These are phyloP conservation scores for Sebastes aleutianus DNA, from an alignment of 2,797 vertebrate species.

Conservation along the genomic window DNA sequence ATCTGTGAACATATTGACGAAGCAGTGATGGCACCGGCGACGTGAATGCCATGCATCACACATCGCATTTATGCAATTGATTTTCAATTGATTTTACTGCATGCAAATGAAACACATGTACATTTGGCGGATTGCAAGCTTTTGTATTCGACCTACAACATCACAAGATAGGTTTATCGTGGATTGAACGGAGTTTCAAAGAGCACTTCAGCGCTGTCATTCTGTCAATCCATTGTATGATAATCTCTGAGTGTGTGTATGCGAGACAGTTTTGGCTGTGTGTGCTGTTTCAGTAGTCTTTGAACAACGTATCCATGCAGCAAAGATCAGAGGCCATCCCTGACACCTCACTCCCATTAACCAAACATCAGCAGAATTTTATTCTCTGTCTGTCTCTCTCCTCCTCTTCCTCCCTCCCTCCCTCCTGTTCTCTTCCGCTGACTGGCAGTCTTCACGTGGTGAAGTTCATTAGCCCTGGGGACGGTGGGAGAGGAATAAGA, in stretches of 20 bases:
- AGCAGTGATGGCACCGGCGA: constrained; percentile 65
- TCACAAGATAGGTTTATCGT: constrained; percentile 60
- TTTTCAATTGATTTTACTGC: constrained; percentile 76
- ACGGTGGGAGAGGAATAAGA: constrained; percentile 71
- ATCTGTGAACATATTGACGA: constrained; percentile 75
- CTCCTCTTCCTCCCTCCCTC: constrained; percentile 41
- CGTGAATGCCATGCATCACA: constrained; percentile 66
- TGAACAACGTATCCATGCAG: constrained; percentile 82
- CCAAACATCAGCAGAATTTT: constrained; percentile 82
- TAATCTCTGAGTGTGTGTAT: constrained; percentile 54
- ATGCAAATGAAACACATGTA: constrained; percentile 78
- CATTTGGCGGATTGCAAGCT: constrained; percentile 69
- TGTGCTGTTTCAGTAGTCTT: constrained; percentile 81
- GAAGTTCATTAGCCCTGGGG: constrained; percentile 80
- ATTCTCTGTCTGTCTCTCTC: constrained; percentile 74
- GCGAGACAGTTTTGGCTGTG: constrained; percentile 72
- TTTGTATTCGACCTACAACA: constrained; percentile 75
- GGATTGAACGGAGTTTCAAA: constrained; percentile 71
- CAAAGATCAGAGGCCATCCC: constrained; percentile 83
- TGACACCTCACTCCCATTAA: constrained; percentile 83
- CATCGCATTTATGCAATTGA: constrained; percentile 76
- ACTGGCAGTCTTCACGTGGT: constrained; percentile 82
- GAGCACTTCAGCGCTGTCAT: constrained; percentile 72
- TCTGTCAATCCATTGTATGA: constrained; percentile 76
- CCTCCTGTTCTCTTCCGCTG: constrained; percentile 76